Percentiles rank a stretch among this genome's conserved stretches.
Conservation (phyloP, 2,888 invertebrate species). For the Mechanitis messenoides region DNA sequence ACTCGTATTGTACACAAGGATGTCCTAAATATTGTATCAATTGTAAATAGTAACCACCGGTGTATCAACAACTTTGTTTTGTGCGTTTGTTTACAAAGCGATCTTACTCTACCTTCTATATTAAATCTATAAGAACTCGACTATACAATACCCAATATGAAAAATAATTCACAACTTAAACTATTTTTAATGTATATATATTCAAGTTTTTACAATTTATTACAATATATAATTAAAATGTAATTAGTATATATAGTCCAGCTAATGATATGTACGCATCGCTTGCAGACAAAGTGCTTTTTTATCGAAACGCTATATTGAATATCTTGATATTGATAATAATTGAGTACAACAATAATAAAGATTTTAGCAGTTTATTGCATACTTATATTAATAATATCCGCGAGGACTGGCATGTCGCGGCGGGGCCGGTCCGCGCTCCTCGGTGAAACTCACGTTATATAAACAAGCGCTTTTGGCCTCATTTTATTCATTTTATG, state of each 20-base stretch:
- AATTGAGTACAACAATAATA: too few species aligned
- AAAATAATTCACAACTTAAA: background rate
- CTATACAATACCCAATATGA: too few species aligned
- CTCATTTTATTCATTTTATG: constrained; percentile 26
- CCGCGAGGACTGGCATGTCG: background rate
- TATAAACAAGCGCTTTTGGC: constrained; percentile 34
- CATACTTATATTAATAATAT: background rate
- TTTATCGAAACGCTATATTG: background rate
- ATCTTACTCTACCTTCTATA: constrained; percentile 11
- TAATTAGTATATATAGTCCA: too few species aligned
- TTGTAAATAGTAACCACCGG: constrained; percentile 46
- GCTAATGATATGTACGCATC: too few species aligned
- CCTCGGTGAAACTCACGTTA: constrained; percentile 19
- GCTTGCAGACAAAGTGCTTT: background rate
- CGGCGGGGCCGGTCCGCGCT: background rate
- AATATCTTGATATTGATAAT: background rate
- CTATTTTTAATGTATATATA: background rate
- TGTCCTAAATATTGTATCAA: constrained; percentile 46
- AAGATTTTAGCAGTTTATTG: too few species aligned
- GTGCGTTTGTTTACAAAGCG: constrained; percentile 42
- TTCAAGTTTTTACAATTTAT: too few species aligned
- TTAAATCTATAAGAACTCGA: background rate
- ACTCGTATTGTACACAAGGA: constrained; percentile 24
- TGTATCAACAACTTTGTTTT: constrained; percentile 41
- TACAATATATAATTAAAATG: too few species aligned